Conservation (phyloP, 2,797 vertebrate genomes). For the Ibycter americanus region DNA sequence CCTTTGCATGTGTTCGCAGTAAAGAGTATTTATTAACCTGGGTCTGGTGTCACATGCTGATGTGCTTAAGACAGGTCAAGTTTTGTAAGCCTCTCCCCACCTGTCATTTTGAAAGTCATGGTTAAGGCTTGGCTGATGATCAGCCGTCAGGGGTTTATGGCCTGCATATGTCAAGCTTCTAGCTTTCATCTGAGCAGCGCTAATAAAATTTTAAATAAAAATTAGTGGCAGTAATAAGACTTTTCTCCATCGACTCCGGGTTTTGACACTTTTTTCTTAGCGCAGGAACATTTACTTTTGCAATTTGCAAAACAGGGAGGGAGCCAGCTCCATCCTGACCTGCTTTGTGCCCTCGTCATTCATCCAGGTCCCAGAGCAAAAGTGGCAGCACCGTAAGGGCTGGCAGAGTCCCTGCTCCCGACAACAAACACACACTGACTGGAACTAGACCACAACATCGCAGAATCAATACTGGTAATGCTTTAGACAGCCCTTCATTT, state of each 20-base stretch:
- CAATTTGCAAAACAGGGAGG: background rate
- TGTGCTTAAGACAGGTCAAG: constrained; percentile 13
- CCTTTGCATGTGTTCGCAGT: background rate
- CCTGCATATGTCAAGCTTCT: background rate
- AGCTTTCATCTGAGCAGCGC: background rate
- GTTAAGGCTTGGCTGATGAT: background rate
- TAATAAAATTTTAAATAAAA: background rate
- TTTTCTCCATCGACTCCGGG: background rate
- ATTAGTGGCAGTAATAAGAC: background rate
- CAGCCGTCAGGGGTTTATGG: background rate
- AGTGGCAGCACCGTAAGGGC: fast-evolving
- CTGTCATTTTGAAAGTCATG: background rate
- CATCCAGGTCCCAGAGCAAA: background rate
- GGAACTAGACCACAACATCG: background rate
- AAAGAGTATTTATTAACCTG: constrained; percentile 28
- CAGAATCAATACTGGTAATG: background rate
- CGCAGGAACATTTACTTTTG: background rate
- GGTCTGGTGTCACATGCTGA: background rate
- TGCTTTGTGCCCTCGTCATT: fast-evolving
- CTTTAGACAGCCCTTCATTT: background rate
- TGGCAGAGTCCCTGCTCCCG: background rate
- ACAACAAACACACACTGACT: background rate
- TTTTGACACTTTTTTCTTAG: background rate
- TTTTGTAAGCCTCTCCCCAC: background rate
- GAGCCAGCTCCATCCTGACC: background rate